Evolutionary conservation across 1,140 invertebrate species (phyloP).

Genomic region (Potamilus streckersoni): DNA sequence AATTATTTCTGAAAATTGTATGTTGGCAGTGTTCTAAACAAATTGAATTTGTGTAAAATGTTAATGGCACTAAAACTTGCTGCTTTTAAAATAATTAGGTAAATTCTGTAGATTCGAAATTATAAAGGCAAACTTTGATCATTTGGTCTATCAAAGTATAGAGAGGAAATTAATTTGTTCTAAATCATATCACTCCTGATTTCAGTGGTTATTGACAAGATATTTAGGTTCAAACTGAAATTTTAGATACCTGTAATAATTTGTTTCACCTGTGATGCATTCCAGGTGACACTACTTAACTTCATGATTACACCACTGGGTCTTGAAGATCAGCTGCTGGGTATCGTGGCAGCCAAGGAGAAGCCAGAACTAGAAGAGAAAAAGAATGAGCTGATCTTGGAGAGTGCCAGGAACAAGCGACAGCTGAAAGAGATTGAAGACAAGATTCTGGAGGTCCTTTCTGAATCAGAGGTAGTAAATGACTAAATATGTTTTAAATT

Average conservation of each 20-base stretch:
- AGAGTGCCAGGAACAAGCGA: slow-evolving; percentile 89
- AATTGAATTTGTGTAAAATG: no score
- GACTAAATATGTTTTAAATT: no score
- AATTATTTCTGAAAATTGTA: no score
- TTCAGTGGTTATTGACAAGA: no score
- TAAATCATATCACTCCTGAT: no score
- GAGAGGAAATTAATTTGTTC: no score
- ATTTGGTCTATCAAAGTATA: no score
- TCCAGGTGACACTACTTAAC: slow-evolving; percentile 65
- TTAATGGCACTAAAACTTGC: no score
- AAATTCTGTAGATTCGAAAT: not conserved
- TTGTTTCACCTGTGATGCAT: not conserved
- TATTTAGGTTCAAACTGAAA: not conserved
- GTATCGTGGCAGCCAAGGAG: slow-evolving; percentile 67
- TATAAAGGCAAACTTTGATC: no score
- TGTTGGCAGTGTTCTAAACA: no score
- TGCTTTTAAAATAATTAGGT: no score
- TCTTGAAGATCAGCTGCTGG: slow-evolving; percentile 67
- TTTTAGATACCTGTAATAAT: not conserved
- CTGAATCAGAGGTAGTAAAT: slow-evolving; percentile 68
- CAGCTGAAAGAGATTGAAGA: slow-evolving; percentile 94
- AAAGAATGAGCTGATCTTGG: slow-evolving; percentile 91
- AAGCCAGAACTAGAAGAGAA: slow-evolving; percentile 82
- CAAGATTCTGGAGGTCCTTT: slow-evolving; percentile 90
- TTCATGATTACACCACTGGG: slow-evolving; percentile 68